phyloP scores from a whole-genome alignment of 2,797 vertebrate species.

The Oreochromis mossambicus region DNA sequence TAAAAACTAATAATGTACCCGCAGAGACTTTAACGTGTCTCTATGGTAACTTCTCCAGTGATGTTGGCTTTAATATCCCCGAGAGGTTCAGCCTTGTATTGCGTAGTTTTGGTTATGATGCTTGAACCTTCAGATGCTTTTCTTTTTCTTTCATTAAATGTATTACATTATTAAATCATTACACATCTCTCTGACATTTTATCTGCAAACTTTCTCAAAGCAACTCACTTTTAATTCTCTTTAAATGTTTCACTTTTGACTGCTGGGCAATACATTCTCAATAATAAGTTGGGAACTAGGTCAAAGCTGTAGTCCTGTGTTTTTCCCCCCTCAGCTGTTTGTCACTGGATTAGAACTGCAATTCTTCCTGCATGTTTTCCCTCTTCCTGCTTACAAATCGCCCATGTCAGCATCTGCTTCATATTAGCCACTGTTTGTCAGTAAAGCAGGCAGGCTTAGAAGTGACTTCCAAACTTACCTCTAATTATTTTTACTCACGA shows the following conservation, averaged over 20 bases:
- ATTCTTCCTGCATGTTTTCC: constrained; percentile 15
- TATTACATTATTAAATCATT: not conserved
- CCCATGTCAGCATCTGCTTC: constrained; percentile 62
- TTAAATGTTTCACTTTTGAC: not conserved
- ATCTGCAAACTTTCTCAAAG: not conserved
- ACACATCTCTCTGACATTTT: not conserved
- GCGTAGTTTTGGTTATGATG: not conserved
- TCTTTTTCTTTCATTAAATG: not conserved
- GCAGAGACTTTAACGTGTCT: not conserved
- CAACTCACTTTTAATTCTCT: not conserved
- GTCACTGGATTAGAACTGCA: constrained; percentile 15
- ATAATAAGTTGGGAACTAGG: constrained; percentile 33
- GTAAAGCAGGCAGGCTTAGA: constrained; percentile 26
- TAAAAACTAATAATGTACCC: not conserved
- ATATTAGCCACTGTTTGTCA: constrained; percentile 56
- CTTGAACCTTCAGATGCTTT: not conserved
- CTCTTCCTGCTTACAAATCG: constrained; percentile 30
- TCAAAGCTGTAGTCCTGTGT: constrained; percentile 16
- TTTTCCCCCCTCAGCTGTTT: constrained; percentile 28
- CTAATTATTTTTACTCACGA: constrained; percentile 57
- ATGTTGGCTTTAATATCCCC: not conserved
- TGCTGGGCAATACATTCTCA: not conserved
- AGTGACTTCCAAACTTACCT: constrained; percentile 41
- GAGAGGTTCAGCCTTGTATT: not conserved
- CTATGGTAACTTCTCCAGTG: not conserved